Percentiles rank a stretch among this genome's conserved stretches.
These are phyloP conservation scores for Epistrophe grossulariae DNA, from an alignment of 2,888 invertebrate genomes.

Conservation along the genomic window DNA sequence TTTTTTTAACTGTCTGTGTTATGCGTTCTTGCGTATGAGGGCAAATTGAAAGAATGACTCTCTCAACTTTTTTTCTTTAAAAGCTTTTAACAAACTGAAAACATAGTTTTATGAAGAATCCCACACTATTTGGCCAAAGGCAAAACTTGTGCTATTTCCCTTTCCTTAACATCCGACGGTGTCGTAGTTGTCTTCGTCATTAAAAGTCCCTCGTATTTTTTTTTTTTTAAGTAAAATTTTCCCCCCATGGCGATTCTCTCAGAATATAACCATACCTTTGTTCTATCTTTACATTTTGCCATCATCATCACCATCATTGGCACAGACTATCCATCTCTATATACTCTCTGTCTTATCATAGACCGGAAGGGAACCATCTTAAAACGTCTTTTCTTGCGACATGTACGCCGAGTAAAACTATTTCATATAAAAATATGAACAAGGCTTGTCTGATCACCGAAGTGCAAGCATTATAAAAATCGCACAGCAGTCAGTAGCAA, in stretches of 20 bases:
- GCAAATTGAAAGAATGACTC: slow-evolving; percentile 20
- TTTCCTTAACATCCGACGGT: not conserved
- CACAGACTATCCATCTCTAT: not conserved
- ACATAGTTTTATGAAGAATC: slow-evolving; percentile 19
- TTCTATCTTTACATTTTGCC: slow-evolving; percentile 37
- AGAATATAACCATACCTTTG: slow-evolving; percentile 42
- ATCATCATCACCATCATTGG: slow-evolving; percentile 26
- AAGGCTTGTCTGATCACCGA: slow-evolving; percentile 62
- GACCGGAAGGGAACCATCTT: slow-evolving; percentile 68
- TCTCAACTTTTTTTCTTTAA: not conserved
- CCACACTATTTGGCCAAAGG: slow-evolving; percentile 25
- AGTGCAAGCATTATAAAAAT: slow-evolving; percentile 64
- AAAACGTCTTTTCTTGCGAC: slow-evolving; percentile 31
- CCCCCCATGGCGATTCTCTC: slow-evolving; percentile 38
- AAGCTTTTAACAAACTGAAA: slow-evolving; percentile 13
- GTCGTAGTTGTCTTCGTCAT: not conserved
- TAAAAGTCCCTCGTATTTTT: slow-evolving; percentile 6
- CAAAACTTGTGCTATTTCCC: slow-evolving; percentile 24
- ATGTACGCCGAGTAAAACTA: slow-evolving; percentile 53
- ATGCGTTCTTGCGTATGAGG: slow-evolving; percentile 27
- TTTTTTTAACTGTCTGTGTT: slow-evolving; percentile 6
- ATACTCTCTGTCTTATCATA: slow-evolving; percentile 23
- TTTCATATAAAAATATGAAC: slow-evolving; percentile 62
- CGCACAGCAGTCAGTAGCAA: slow-evolving; percentile 52
- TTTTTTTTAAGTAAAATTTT: not conserved